Percentiles rank a stretch among this genome's conserved stretches.
Conservation (phyloP, 1,140 invertebrate species). For the Zaprionus gabonicus region DNA sequence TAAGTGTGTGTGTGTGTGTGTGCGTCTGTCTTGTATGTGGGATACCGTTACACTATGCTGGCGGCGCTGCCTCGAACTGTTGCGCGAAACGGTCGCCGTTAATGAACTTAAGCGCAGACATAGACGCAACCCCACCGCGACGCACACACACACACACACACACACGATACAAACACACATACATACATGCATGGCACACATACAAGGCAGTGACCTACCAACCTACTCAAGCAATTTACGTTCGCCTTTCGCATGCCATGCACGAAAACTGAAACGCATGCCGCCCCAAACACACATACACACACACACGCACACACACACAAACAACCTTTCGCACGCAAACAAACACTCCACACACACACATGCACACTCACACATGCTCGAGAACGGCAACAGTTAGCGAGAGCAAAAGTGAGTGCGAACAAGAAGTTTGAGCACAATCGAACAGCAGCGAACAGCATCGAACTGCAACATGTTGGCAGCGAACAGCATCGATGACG, state of each 20-base stretch:
- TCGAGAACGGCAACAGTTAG: constrained; percentile 68
- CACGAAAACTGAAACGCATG: constrained; percentile 48
- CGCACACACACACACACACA: constrained; percentile 14
- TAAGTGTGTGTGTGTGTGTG: constrained; percentile 1
- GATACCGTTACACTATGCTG: not conserved
- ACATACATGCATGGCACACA: not conserved
- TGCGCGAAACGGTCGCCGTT: constrained; percentile 64
- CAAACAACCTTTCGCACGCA: constrained; percentile 15
- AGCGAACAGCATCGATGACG: constrained; percentile 55
- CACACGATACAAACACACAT: constrained; percentile 17
- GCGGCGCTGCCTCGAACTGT: constrained; percentile 55
- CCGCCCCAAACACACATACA: not conserved
- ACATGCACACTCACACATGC: not conserved
- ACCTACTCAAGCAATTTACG: constrained; percentile 62
- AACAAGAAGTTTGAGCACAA: constrained; percentile 24
- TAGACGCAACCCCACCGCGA: constrained; percentile 32
- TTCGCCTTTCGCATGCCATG: constrained; percentile 31
- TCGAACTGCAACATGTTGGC: constrained; percentile 52
- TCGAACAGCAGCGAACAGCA: constrained; percentile 5
- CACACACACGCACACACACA: not conserved
- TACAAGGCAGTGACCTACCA: constrained; percentile 71
- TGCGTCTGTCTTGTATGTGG: constrained; percentile 19
- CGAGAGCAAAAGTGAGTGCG: constrained; percentile 30
- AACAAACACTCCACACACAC: not conserved
- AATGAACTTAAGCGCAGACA: constrained; percentile 76